A percentile compares a stretch with the other conserved stretches of the same genome.
These are phyloP conservation scores for Achatina immaculata DNA, from an alignment of 1,140 invertebrate genomes.

Conservation along the genomic window DNA sequence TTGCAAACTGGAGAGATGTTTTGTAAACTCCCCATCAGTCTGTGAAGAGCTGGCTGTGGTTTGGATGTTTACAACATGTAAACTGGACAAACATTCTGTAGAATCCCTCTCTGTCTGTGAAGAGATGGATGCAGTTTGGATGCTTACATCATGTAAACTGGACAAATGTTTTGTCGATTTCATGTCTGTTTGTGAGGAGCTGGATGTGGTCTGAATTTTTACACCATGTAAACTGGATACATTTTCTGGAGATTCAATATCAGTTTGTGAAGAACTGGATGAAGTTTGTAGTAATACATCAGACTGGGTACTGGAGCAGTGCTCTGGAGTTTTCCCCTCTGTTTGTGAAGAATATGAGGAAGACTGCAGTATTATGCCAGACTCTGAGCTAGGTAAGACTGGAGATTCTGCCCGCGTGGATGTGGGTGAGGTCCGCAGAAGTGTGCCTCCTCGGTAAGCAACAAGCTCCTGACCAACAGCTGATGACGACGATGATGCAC, in stretches of 20 bases:
- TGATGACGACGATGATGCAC: too few relatives aligned
- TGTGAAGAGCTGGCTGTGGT: not conserved
- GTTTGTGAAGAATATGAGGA: not conserved
- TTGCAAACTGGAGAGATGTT: not conserved
- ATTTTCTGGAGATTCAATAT: not conserved
- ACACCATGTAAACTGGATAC: too few relatives aligned
- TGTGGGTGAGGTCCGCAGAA: too few relatives aligned
- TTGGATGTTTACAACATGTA: not conserved
- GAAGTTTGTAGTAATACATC: not conserved
- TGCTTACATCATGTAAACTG: not conserved
- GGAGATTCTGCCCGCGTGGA: too few relatives aligned
- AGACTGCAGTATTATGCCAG: too few relatives aligned
- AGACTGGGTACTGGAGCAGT: not conserved
- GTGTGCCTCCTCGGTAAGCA: too few relatives aligned
- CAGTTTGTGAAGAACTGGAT: not conserved
- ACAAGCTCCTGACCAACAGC: too few relatives aligned
- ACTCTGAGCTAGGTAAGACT: too few relatives aligned
- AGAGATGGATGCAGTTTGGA: not conserved
- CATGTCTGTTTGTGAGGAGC: too few relatives aligned
- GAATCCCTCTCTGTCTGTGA: not conserved
- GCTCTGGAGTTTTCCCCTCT: not conserved
- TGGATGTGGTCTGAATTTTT: too few relatives aligned
- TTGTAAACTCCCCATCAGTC: not conserved
- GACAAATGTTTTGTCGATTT: not conserved
- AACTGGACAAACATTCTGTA: not conserved